Evolutionary conservation across 2,113 vertebrate genomes (phyloP).

Genomic region (Tyto alba): DNA sequence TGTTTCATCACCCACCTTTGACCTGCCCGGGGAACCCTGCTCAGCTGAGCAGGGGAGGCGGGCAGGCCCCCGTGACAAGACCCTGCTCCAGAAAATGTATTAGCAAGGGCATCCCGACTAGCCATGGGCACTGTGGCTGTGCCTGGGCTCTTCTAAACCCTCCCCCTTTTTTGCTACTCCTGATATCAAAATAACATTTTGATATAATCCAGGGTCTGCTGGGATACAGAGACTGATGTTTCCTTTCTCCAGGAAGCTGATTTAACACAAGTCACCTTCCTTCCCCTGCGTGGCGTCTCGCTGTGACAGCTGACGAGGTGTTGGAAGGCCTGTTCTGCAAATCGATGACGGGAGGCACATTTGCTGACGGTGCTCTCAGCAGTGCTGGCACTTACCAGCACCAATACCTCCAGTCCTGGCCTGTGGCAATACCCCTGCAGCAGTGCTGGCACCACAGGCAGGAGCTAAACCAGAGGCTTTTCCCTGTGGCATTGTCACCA

Average conservation of each 20-base stretch:
- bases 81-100: neutral
- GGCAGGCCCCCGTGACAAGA: neutral
- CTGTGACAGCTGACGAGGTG: neutral
- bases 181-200: neutral
- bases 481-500: neutral
- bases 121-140: neutral
- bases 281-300: fast-evolving
- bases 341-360: fast-evolving
- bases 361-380: neutral
- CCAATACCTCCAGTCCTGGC: too few species aligned
- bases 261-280: neutral
- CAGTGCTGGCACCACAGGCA: neutral
- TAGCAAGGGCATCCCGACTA: neutral
- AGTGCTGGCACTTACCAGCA: neutral
- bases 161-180: neutral
- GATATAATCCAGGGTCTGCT: neutral
- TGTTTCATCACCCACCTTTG: neutral
- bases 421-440: fast-evolving
- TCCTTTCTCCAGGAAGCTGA: neutral
- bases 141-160: neutral
- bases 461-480: neutral
- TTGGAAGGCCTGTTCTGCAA: neutral
- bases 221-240: neutral
- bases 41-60: neutral
- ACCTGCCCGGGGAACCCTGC: fast-evolving